A percentile compares a stretch with the other conserved stretches of the same genome.
Conservation (phyloP, 2,888 invertebrate genomes). For the Ctenicera cuprea region DNA sequence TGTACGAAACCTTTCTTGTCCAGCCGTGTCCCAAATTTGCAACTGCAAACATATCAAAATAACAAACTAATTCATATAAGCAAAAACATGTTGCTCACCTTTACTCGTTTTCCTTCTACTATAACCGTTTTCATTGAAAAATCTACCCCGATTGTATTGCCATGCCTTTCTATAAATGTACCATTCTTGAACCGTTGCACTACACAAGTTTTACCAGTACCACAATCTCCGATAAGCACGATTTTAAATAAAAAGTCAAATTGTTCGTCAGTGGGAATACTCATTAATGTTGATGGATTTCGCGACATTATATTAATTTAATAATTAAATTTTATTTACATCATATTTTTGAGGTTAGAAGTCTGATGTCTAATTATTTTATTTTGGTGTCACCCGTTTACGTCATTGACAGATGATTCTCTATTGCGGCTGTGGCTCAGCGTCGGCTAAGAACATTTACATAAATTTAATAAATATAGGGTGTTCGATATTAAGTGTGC, state of each 20-base stretch:
- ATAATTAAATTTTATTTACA: constrained; percentile 32
- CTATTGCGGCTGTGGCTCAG: no score
- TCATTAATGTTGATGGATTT: constrained; percentile 86
- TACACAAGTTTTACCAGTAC: constrained; percentile 95
- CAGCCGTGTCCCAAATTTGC: constrained; percentile 98
- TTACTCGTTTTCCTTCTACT: constrained; percentile 95
- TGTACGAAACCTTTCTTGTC: constrained; percentile 96
- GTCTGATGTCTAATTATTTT: background rate
- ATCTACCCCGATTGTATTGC: constrained; percentile 98
- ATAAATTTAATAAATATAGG: no score
- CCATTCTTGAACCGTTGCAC: constrained; percentile 97
- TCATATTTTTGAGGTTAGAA: constrained; percentile 33
- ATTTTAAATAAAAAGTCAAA: constrained; percentile 98
- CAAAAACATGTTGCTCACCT: constrained; percentile 78
- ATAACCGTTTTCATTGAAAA: constrained; percentile 98
- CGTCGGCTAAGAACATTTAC: no score
- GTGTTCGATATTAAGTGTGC: no score
- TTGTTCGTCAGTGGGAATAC: constrained; percentile 83
- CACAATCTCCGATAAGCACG: constrained; percentile 93
- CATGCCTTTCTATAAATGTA: constrained; percentile 95
- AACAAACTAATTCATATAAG: background rate
- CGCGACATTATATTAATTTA: constrained; percentile 78
- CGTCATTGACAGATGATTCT: background rate
- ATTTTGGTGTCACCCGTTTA: background rate
- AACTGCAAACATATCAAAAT: constrained; percentile 75